A percentile compares a stretch with the other conserved stretches of the same genome.
These are phyloP conservation scores for Daktulosphaira vitifoliae DNA, from an alignment of 1,140 invertebrate genomes.

Conservation along the genomic window DNA sequence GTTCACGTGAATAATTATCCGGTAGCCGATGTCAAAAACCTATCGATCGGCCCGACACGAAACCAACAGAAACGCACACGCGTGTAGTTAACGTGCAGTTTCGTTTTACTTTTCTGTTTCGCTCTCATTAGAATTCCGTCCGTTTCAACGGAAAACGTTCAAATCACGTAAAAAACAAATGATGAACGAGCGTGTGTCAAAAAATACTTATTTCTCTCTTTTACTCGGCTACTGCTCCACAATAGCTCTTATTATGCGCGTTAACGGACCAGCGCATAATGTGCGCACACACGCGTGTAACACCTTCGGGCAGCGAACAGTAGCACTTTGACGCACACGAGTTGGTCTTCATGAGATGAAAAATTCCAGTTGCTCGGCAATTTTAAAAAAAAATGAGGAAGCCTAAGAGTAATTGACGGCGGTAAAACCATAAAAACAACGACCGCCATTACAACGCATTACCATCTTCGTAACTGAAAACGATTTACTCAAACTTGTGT, in stretches of 20 bases:
- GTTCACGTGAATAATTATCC: slow-evolving; percentile 27
- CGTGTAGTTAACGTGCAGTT: too few species aligned
- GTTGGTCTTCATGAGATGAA: slow-evolving; percentile 19
- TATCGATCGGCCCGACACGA: slow-evolving; percentile 15
- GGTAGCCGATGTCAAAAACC: slow-evolving; percentile 33
- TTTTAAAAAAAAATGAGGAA: slow-evolving; percentile 6
- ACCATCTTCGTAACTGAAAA: too few species aligned
- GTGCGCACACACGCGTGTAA: neutral
- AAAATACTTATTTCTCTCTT: neutral
- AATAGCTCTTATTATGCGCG: neutral
- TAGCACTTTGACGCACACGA: slow-evolving; percentile 10
- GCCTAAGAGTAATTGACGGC: neutral
- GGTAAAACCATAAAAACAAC: too few species aligned
- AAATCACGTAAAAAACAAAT: neutral
- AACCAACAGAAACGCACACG: neutral
- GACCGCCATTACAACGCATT: too few species aligned
- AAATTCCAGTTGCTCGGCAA: slow-evolving; percentile 20
- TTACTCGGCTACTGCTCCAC: neutral
- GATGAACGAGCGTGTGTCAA: slow-evolving; percentile 15
- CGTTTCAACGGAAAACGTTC: neutral
- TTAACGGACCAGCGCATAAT: neutral
- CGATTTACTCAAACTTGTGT: too few species aligned
- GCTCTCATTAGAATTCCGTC: neutral
- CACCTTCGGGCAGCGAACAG: slow-evolving; percentile 18
- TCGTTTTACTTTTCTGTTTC: neutral